A percentile compares a stretch with the other conserved stretches of the same genome.
Evolutionary conservation across 2,888 invertebrate species (phyloP).

Genomic region (Synanthedon vespiformis): DNA sequence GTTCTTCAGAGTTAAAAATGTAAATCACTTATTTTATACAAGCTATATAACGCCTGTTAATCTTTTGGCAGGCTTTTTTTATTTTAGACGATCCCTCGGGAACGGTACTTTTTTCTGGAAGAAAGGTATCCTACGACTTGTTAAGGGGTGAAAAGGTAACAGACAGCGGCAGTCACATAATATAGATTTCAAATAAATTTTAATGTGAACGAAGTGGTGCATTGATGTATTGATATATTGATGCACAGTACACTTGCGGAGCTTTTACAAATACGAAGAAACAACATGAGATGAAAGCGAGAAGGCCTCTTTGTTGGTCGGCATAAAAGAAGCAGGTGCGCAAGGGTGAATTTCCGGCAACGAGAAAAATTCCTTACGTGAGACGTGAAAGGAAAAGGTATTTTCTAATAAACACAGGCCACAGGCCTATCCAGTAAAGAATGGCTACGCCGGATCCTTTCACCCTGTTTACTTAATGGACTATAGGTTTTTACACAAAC

Average conservation of each 20-base stretch:
- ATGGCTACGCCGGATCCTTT: constrained; percentile 10
- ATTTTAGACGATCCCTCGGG: too few relatives aligned
- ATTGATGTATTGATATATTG: too few relatives aligned
- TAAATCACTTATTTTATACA: too few relatives aligned
- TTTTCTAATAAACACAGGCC: constrained; percentile 40
- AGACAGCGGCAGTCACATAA: too few relatives aligned
- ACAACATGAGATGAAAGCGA: constrained; percentile 20
- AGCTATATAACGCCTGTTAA: too few relatives aligned
- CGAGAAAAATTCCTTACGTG: constrained; percentile 34
- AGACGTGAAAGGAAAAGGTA: constrained; percentile 36
- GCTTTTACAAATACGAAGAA: constrained; percentile 7
- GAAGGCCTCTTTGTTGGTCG: constrained; percentile 23
- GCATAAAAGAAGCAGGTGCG: constrained; percentile 34
- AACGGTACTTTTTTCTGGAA: too few relatives aligned
- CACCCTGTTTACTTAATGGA: constrained; percentile 14
- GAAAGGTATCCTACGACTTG: too few relatives aligned
- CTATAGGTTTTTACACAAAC: constrained; percentile 7
- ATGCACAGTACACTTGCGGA: constrained; percentile 2
- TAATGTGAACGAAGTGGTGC: constrained; percentile 24
- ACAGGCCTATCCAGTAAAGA: constrained; percentile 9
- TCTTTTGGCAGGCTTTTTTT: too few relatives aligned
- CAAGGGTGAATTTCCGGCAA: constrained; percentile 32
- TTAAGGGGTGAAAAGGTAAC: too few relatives aligned
- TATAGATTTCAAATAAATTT: too few relatives aligned
- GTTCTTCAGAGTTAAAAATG: too few relatives aligned